A percentile compares a stretch with the other conserved stretches of the same genome.
Conservation (phyloP, 2,113 vertebrate genomes). For the Seriola dumerili region DNA sequence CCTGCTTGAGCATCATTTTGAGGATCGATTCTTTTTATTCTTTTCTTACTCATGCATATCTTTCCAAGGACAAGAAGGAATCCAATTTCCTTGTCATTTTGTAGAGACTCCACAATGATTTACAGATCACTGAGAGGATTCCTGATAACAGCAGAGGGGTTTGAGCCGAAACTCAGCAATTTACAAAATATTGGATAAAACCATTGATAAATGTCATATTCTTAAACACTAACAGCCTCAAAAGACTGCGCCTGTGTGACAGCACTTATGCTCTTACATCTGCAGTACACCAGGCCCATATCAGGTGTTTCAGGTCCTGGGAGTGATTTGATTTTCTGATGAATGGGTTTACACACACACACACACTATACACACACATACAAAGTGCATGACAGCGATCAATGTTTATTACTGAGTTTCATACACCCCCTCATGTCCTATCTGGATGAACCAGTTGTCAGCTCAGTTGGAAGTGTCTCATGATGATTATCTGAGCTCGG, state of each 20-base stretch:
- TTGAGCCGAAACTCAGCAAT: background rate
- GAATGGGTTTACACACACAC: background rate
- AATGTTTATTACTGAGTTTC: background rate
- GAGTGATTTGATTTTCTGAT: background rate
- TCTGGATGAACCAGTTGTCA: background rate
- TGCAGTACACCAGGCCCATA: background rate
- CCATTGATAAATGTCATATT: background rate
- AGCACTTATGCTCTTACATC: background rate
- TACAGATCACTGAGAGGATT: background rate
- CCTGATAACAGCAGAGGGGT: background rate
- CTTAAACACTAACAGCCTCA: background rate
- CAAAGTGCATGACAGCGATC: background rate
- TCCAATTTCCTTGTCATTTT: conserved; percentile 54
- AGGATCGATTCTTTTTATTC: conserved; percentile 66
- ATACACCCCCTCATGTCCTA: background rate
- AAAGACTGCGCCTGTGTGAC: background rate
- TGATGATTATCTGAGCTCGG: background rate
- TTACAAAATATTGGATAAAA: background rate
- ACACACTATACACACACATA: background rate
- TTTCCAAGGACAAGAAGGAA: conserved; percentile 51
- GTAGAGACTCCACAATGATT: background rate
- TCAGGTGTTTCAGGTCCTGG: background rate
- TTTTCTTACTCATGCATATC: conserved; percentile 61
- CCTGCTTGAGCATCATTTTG: conserved; percentile 52
- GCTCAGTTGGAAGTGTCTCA: background rate